Evolutionary conservation across 2,888 invertebrate species (phyloP).

Genomic region (Chrysolina oricalcia): DNA sequence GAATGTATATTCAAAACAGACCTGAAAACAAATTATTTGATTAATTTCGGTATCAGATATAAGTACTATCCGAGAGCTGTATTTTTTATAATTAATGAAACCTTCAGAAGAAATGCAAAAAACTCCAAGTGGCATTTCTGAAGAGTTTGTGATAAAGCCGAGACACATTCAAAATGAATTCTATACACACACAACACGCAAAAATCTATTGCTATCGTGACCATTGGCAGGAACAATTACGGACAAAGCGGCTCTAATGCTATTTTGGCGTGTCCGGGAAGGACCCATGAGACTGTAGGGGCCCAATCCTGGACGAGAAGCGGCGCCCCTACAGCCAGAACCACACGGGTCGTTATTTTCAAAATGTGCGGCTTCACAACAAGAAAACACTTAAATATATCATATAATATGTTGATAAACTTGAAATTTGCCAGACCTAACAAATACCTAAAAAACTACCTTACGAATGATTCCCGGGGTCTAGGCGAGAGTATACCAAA

Average conservation of each 20-base stretch:
- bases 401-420: conserved; percentile 65
- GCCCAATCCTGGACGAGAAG: conserved; percentile 34
- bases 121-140: not conserved
- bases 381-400: conserved; percentile 70
- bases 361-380: conserved; percentile 68
- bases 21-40: no score
- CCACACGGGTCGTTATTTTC: conserved; percentile 61
- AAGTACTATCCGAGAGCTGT: no score
- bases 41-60: no score
- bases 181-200: conserved; percentile 39
- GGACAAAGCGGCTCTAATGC: conserved; percentile 71
- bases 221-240: conserved; percentile 72
- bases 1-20: no score
- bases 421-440: conserved; percentile 68
- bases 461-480: conserved; percentile 51
- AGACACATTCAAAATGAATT: conserved; percentile 19
- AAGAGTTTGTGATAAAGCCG: not conserved
- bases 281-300: conserved; percentile 59
- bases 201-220: conserved; percentile 69
- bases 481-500: conserved; percentile 45
- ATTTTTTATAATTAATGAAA: no score
- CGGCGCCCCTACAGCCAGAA: conserved; percentile 66
- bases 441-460: conserved; percentile 66
- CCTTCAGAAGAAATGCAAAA: no score
- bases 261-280: conserved; percentile 60